Conservation (phyloP, 2,888 invertebrate genomes). For the Rotaria sp. region DNA sequence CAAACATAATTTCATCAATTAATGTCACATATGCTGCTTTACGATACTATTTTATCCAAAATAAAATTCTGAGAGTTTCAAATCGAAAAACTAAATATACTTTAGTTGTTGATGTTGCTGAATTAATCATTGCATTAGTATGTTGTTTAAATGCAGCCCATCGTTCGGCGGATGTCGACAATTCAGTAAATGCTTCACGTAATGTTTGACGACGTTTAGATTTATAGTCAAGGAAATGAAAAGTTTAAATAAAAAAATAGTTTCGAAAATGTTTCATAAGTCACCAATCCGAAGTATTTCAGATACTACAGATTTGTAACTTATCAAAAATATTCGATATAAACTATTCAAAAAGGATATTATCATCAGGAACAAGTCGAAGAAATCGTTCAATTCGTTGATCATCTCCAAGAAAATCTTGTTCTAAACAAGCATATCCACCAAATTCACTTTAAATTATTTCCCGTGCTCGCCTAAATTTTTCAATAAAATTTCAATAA, state of each 20-base stretch:
- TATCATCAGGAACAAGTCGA: slow-evolving; percentile 67
- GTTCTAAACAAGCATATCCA: slow-evolving; percentile 69
- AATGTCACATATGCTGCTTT: background rate
- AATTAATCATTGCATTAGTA: background rate
- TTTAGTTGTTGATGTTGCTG: background rate
- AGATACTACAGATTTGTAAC: no score
- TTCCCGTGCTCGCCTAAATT: slow-evolving; percentile 65
- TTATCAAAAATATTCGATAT: no score
- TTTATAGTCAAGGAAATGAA: background rate
- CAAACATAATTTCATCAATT: slow-evolving; percentile 71
- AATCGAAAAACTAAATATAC: background rate
- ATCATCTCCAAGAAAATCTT: slow-evolving; percentile 71
- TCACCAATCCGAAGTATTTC: no score
- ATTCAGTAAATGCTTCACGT: slow-evolving; percentile 27
- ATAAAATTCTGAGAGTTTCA: background rate
- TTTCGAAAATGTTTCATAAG: no score
- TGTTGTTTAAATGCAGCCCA: slow-evolving; percentile 37
- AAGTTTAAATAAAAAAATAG: no score
- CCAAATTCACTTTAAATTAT: slow-evolving; percentile 72
- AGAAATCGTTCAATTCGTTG: slow-evolving; percentile 67
- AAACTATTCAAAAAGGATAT: slow-evolving; percentile 57
- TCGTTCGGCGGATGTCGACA: slow-evolving; percentile 37
- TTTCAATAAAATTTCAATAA: background rate
- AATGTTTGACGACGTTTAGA: slow-evolving; percentile 37
- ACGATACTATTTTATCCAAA: background rate